Base-by-base conservation (phyloP, 1,140 invertebrate species). In the Cydia splendana region DNA sequence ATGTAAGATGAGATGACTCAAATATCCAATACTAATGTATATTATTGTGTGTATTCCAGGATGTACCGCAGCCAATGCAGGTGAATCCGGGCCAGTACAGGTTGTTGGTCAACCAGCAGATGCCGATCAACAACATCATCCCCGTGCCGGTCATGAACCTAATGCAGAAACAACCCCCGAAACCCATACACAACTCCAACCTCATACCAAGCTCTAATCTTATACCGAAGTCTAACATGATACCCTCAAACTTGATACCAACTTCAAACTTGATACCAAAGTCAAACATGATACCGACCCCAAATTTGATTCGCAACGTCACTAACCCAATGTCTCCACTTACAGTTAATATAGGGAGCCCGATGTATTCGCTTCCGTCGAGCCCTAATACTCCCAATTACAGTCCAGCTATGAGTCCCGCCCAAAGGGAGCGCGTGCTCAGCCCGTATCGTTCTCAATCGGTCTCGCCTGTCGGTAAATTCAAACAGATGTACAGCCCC, bases 371-470 rank as follows among this genome's bases (percentile, higher is more conserved):
- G 2, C 67, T 91, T 12, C 90, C 89, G 6, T 80, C 87, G 15
- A 91, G 91, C 75, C 90, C 89, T 0, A 91, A 90, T 30, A 87
- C 84, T 9, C 71, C 84, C 1, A 85, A 79, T 65, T 89, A 88
- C 77, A 91, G 88, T 48, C 89, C 91, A 0, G 84, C 83, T 0
- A 85, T 91, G 78, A 91, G 89, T 45, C 91, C 91, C 7, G 86
- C 81, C 4, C 88, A 87, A 42, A 87, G 83, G 51, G 88, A 92
- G n/a, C 84, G 85, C 20, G 77, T 90, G 3, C 77, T 90, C 45
- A 92, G 91, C 65, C 89, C 91, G 0, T 91, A 91, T 78, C 86
- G 88, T 0, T 87, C 90, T 0, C 89, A 89, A 78, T 91, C 90
- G 0, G 53, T 93, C 2, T 93, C 91, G 0, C 90, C 91, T 1